Percentiles rank a stretch among this genome's conserved stretches.
Conservation (phyloP, 1,140 invertebrate species). For the Rhyacophila brunnea region DNA sequence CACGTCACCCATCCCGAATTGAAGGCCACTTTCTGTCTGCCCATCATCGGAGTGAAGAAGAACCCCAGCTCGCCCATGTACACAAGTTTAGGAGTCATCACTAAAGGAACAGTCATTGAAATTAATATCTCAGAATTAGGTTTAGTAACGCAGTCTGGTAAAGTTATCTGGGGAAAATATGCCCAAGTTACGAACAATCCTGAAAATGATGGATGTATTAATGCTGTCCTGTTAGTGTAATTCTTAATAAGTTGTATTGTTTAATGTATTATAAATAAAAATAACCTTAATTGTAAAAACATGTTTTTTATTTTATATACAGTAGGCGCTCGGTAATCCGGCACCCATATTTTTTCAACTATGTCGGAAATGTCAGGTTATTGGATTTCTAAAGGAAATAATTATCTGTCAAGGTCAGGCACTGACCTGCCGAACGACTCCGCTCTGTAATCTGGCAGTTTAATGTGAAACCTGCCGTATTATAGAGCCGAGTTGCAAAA, state of each 20-base stretch:
- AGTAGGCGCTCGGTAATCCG: too few species aligned
- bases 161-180: constrained; percentile 99
- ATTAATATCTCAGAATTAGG: constrained; percentile 99
- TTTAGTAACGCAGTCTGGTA: constrained; percentile 97
- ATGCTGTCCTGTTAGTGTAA: constrained; percentile 96
- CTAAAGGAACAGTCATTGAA: constrained; percentile 96
- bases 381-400: too few species aligned
- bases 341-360: too few species aligned
- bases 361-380: too few species aligned
- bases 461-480: too few species aligned
- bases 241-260: not conserved
- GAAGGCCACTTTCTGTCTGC: constrained; percentile 97
- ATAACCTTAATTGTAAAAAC: too few species aligned
- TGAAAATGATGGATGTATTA: constrained; percentile 99
- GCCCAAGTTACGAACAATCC: constrained; percentile 99
- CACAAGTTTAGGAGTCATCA: constrained; percentile 96
- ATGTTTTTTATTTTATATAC: too few species aligned
- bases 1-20: constrained; percentile 99
- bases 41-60: constrained; percentile 99
- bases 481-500: too few species aligned
- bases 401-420: too few species aligned
- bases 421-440: too few species aligned
- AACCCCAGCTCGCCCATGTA: constrained; percentile 98
- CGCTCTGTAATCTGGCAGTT: too few species aligned
- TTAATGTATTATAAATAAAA: not conserved